phyloP scores from a whole-genome alignment of 2,797 vertebrate species.

The Malacoctenus gilli region DNA sequence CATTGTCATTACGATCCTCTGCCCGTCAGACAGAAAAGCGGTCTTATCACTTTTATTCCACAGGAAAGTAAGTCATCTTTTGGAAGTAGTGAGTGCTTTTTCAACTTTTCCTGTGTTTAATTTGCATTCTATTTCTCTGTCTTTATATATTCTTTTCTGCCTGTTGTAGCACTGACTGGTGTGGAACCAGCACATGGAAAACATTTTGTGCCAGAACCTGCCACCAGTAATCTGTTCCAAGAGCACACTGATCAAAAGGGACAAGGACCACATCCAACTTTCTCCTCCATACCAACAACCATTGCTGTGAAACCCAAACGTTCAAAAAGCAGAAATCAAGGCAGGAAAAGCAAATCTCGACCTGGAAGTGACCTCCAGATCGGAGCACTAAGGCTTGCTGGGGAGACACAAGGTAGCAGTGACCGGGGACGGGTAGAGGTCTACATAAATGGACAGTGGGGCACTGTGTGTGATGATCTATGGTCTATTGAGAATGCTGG shows the following conservation, averaged over 20 bases:
- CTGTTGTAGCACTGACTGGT: too few relatives aligned
- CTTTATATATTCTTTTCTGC: too few relatives aligned
- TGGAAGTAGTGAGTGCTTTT: too few relatives aligned
- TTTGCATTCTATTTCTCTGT: too few relatives aligned
- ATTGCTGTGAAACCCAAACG: slow-evolving; percentile 52
- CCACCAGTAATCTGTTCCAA: too few relatives aligned
- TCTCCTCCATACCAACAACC: slow-evolving; percentile 47
- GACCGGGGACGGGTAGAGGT: slow-evolving; percentile 89
- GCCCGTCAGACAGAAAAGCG: slow-evolving; percentile 88
- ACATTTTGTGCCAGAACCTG: too few relatives aligned
- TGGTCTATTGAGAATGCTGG: slow-evolving; percentile 82
- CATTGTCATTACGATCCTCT: slow-evolving; percentile 85
- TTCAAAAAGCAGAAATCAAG: slow-evolving; percentile 60
- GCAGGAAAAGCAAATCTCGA: slow-evolving; percentile 74
- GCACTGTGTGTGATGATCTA: slow-evolving; percentile 92
- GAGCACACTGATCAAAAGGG: too few relatives aligned
- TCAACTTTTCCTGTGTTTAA: too few relatives aligned
- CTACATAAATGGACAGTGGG: slow-evolving; percentile 85
- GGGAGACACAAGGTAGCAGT: slow-evolving; percentile 52
- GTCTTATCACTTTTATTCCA: slow-evolving; percentile 83
- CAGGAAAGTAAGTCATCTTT: slow-evolving; percentile 88
- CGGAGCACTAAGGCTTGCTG: slow-evolving; percentile 84
- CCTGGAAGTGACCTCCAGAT: slow-evolving; percentile 1
- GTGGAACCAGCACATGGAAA: too few relatives aligned
- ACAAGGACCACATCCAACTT: slow-evolving; percentile 16